phyloP scores from a whole-genome alignment of 2,888 invertebrate species.

The Limnephilus auricula region DNA sequence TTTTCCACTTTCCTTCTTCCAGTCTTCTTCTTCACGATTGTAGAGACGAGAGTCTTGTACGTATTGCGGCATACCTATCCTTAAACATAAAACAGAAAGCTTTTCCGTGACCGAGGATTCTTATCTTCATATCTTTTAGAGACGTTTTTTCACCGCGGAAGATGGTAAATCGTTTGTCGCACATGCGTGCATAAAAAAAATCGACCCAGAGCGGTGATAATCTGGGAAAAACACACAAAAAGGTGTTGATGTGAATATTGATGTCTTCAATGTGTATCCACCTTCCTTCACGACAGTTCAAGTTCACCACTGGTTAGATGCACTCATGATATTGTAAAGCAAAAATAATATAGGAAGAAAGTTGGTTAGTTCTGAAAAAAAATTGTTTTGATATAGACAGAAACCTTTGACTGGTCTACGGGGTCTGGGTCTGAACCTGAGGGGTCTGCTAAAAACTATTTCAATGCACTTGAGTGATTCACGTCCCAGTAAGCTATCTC shows the following conservation, averaged over 20 bases:
- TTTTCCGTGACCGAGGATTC: neutral
- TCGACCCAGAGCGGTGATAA: neutral
- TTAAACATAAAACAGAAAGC: neutral
- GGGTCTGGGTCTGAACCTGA: neutral
- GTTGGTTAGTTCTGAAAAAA: neutral
- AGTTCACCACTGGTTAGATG: neutral
- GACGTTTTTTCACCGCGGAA: neutral
- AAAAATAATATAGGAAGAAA: neutral
- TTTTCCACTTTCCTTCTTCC: neutral
- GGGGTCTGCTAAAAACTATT: neutral
- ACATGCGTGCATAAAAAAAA: neutral
- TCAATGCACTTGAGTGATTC: neutral
- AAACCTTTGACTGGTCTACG: too few relatives aligned
- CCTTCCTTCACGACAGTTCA: neutral
- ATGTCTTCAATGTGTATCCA: too few relatives aligned
- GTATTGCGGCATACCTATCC: neutral
- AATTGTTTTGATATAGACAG: too few relatives aligned
- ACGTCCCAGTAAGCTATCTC: neutral
- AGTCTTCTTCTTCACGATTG: neutral
- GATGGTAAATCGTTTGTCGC: neutral
- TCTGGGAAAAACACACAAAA: neutral
- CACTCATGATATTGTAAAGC: neutral
- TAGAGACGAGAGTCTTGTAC: neutral
- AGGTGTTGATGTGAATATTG: too few relatives aligned
- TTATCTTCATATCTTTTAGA: too few relatives aligned